Conservation (phyloP, 2,113 vertebrate genomes). For the Myrmecophaga tridactyla region DNA sequence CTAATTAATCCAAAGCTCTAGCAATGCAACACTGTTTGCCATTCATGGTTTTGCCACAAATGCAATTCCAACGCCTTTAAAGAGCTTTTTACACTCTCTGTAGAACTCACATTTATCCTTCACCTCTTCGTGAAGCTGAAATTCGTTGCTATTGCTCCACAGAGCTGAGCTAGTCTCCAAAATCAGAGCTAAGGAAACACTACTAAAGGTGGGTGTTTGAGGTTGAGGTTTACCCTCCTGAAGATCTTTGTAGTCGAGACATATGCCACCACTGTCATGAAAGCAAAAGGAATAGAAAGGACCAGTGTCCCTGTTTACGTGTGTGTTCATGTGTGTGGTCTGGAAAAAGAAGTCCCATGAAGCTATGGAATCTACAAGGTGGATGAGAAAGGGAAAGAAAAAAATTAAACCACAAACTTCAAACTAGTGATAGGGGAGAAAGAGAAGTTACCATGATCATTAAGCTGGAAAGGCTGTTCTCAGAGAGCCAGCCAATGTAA, state of each 20-base stretch:
- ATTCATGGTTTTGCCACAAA: not conserved
- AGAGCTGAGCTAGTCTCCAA: not conserved
- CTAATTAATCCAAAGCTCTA: not conserved
- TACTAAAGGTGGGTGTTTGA: accelerated
- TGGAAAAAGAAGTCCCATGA: not conserved
- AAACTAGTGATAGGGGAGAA: not conserved
- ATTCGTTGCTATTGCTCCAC: too few species aligned
- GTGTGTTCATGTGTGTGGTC: too few species aligned
- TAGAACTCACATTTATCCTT: too few species aligned
- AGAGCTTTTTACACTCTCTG: not conserved
- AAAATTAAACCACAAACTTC: not conserved
- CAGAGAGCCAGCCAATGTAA: not conserved
- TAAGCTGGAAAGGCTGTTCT: not conserved
- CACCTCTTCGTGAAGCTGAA: not conserved
- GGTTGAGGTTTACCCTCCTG: too few species aligned
- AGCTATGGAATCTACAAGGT: not conserved
- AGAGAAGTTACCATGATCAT: not conserved
- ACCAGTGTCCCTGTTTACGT: too few species aligned
- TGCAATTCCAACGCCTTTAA: too few species aligned
- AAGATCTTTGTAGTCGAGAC: not conserved
- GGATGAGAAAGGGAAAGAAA: not conserved
- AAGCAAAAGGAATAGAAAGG: not conserved
- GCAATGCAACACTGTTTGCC: not conserved
- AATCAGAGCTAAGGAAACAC: not conserved
- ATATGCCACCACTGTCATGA: too few species aligned